Evolutionary conservation across 2,888 invertebrate genomes (phyloP).

Genomic region (Macropis europaea): DNA sequence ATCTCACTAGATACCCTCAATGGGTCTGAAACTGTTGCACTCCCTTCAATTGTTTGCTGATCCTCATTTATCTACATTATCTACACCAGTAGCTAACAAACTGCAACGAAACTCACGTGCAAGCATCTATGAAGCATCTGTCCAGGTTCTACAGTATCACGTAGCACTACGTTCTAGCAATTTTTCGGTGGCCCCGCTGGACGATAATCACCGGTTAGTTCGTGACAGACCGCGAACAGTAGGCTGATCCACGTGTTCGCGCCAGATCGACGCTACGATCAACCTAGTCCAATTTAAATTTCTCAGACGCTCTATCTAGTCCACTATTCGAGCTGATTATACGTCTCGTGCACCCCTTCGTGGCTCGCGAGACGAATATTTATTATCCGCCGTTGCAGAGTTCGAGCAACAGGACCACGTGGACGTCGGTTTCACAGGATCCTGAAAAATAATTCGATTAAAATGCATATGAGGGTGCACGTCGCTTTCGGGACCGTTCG

Average conservation of each 20-base stretch:
- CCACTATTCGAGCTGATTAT: conserved; percentile 69
- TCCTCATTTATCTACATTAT: too few species aligned
- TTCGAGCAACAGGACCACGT: background rate
- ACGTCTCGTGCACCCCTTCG: conserved; percentile 68
- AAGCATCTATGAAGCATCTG: too few species aligned
- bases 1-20: too few species aligned
- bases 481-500: too few species aligned
- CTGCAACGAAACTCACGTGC: too few species aligned
- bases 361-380: conserved; percentile 63
- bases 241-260: conserved; percentile 55
- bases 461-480: conserved; percentile 48
- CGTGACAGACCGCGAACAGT: conserved; percentile 54
- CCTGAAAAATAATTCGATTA: conserved; percentile 50
- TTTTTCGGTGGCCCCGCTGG: conserved; percentile 75
- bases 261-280: conserved; percentile 49
- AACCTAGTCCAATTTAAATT: conserved; percentile 75
- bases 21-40: too few species aligned
- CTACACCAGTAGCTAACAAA: too few species aligned
- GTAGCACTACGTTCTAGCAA: conserved; percentile 58
- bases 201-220: conserved; percentile 68
- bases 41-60: too few species aligned
- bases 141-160: too few species aligned
- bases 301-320: conserved; percentile 65
- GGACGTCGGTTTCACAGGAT: conserved; percentile 28
- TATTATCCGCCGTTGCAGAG: conserved; percentile 46